Percentiles rank a stretch among this genome's conserved stretches.
Conservation (phyloP, 2,797 vertebrate genomes). For the Ctenopoma kingsleyae region DNA sequence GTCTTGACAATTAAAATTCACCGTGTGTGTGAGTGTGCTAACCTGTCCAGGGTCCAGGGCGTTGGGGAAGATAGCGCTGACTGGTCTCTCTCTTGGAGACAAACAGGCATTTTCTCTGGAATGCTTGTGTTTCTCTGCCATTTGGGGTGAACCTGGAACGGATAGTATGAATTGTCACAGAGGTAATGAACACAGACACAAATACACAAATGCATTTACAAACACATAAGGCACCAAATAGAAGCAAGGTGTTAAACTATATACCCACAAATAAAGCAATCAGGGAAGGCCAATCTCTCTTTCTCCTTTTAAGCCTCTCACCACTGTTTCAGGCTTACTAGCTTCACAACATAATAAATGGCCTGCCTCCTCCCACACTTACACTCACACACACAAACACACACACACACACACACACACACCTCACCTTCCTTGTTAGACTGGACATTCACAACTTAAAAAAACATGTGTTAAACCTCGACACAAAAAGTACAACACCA, state of each 20-base stretch:
- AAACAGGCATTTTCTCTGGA: conserved; percentile 95
- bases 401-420: conserved; percentile 15
- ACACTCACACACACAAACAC: conserved; percentile 15
- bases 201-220: conserved; percentile 12
- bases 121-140: conserved; percentile 99
- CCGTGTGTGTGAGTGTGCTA: conserved; percentile 35
- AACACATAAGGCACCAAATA: conserved; percentile 51
- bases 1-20: neutral
- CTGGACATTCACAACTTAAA: conserved; percentile 47
- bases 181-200: conserved; percentile 4
- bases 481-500: conserved; percentile 28
- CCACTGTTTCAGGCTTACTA: conserved; percentile 69
- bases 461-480: conserved; percentile 13
- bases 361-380: conserved; percentile 24
- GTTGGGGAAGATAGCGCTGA: conserved; percentile 95
- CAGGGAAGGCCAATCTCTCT: conserved; percentile 74
- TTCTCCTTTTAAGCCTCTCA: conserved; percentile 55
- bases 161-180: conserved; percentile 41
- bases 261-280: conserved; percentile 75
- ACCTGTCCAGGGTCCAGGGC: conserved; percentile 93
- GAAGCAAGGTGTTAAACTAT: conserved; percentile 70
- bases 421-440: conserved; percentile 23
- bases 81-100: conserved; percentile 95
- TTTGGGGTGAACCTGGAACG: conserved; percentile 92
- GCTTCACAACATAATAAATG: conserved; percentile 77